phyloP scores from a whole-genome alignment of 1,140 invertebrate species.

The Phymastichus coffea region DNA sequence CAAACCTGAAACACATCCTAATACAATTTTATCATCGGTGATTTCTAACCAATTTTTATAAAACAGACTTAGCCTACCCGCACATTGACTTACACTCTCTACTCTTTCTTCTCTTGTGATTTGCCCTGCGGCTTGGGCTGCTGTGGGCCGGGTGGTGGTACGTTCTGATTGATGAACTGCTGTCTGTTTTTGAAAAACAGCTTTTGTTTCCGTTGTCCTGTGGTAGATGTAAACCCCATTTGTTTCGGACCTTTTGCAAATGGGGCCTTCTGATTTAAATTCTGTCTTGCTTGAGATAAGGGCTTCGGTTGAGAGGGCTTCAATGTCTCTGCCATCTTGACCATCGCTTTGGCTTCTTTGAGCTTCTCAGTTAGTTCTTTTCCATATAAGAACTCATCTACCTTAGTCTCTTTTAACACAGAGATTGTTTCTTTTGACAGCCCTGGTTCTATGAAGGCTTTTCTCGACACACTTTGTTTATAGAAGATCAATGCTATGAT shows the following conservation, averaged over 20 bases:
- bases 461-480: constrained; percentile 7
- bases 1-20: neutral
- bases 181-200: too few relatives aligned
- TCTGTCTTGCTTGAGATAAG: neutral
- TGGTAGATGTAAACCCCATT: neutral
- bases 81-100: neutral
- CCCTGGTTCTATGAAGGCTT: constrained; percentile 26
- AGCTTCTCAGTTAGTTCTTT: constrained; percentile 11
- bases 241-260: neutral
- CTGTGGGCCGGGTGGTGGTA: neutral
- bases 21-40: neutral
- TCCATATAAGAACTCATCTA: constrained; percentile 22
- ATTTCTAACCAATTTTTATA: neutral
- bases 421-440: constrained; percentile 13
- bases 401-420: constrained; percentile 14
- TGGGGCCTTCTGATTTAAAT: neutral
- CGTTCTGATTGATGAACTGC: neutral
- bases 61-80: neutral
- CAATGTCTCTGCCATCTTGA: too few relatives aligned
- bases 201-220: neutral
- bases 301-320: too few relatives aligned
- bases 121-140: neutral
- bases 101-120: neutral
- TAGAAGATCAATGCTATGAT: neutral
- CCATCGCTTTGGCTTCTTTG: constrained; percentile 16